phyloP scores from a whole-genome alignment of 2,888 invertebrate species.

The Oasisia sp. region DNA sequence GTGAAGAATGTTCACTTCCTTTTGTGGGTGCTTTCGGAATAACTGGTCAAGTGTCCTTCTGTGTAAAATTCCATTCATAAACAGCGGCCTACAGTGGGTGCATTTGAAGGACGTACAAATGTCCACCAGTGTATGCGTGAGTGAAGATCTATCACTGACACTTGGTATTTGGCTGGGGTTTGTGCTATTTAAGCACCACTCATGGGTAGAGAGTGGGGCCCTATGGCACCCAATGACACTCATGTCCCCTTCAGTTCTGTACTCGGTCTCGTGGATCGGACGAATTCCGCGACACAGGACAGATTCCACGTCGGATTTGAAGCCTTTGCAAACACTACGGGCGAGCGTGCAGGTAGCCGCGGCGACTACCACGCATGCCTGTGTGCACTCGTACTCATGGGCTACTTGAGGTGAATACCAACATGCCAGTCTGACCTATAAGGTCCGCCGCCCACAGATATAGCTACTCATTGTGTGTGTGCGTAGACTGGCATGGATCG shows the following conservation, averaged over 20 bases:
- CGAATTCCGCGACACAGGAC: not conserved
- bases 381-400: not conserved
- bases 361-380: not conserved
- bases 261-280: not conserved
- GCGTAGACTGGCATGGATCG: not conserved
- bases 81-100: not conserved
- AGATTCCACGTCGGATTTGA: not conserved
- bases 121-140: not conserved
- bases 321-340: slow-evolving; percentile 9
- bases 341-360: not conserved
- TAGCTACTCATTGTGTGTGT: slow-evolving; percentile 6
- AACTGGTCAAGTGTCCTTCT: not conserved
- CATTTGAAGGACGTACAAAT: not conserved
- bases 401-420: slow-evolving; percentile 5
- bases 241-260: not conserved
- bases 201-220: not conserved
- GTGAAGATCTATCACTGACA: not conserved
- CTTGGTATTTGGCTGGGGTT: not conserved
- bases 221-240: not conserved
- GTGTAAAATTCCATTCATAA: not conserved
- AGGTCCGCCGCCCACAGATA: not conserved
- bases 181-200: not conserved
- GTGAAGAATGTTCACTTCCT: too few relatives aligned
- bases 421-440: not conserved
- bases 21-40: not conserved